phyloP scores from a whole-genome alignment of 1,140 invertebrate species.

The Piezodorus guildinii region DNA sequence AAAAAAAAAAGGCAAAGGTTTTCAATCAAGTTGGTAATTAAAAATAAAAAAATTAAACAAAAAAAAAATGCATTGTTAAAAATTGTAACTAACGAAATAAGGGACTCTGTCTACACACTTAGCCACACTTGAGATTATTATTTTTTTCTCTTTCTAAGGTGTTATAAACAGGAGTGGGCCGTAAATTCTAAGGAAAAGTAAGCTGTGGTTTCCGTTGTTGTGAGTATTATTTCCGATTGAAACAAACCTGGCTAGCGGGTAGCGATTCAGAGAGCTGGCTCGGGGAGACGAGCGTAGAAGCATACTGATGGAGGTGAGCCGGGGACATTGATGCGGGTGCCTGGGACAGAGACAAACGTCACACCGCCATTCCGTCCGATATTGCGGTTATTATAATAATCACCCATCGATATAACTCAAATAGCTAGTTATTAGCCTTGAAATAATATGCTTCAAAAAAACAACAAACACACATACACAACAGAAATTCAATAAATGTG shows the following conservation, averaged over 20 bases:
- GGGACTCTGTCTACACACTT: neutral
- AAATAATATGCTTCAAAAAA: too few species aligned
- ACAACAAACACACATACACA: too few species aligned
- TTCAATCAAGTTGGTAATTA: too few species aligned
- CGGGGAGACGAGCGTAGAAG: slow-evolving; percentile 48
- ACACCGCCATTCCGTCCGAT: neutral
- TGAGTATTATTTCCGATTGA: slow-evolving; percentile 14
- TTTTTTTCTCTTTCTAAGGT: slow-evolving; percentile 11
- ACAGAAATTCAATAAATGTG: too few species aligned
- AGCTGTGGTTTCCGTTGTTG: slow-evolving; percentile 15
- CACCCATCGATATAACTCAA: neutral
- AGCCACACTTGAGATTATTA: slow-evolving; percentile 8
- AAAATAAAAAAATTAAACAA: neutral
- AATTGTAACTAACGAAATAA: neutral
- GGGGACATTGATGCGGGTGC: slow-evolving; percentile 81
- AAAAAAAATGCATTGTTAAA: neutral
- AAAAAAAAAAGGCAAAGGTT: too few species aligned
- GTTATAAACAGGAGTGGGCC: slow-evolving; percentile 5
- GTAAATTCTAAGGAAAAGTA: slow-evolving; percentile 11
- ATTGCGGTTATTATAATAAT: neutral
- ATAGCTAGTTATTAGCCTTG: too few species aligned
- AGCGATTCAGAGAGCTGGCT: slow-evolving; percentile 60
- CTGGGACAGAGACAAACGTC: slow-evolving; percentile 36
- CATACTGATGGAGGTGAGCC: slow-evolving; percentile 69
- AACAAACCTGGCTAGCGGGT: slow-evolving; percentile 64